phyloP scores from a whole-genome alignment of 2,797 vertebrate species.

The Molossus alvarezi region DNA sequence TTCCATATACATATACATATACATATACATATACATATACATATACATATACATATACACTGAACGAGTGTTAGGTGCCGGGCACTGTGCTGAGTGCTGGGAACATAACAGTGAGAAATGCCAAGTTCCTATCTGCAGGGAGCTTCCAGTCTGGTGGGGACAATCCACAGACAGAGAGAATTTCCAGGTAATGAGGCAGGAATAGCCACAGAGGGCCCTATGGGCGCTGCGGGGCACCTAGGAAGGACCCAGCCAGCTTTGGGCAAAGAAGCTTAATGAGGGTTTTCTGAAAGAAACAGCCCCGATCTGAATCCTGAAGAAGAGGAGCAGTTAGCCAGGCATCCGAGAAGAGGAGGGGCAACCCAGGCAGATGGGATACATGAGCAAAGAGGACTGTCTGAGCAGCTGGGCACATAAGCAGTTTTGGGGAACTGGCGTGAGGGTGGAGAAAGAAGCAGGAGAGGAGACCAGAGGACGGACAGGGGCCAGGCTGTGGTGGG shows the following conservation, averaged over 20 bases:
- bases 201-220: background rate
- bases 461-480: fast-evolving
- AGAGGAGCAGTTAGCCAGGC: background rate
- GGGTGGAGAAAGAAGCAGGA: background rate
- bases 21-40: too few species aligned
- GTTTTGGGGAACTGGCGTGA: fast-evolving
- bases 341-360: background rate
- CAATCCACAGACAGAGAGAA: background rate
- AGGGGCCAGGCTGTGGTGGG: background rate
- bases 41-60: background rate
- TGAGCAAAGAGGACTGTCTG: background rate
- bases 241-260: background rate
- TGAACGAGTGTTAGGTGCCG: background rate
- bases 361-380: background rate
- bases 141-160: background rate
- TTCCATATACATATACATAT: background rate
- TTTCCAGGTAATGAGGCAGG: background rate
- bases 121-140: background rate
- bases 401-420: background rate
- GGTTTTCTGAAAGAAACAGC: background rate
- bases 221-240: background rate
- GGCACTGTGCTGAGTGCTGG: background rate
- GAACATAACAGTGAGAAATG: background rate
- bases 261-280: background rate
- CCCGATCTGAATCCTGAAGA: background rate